Base-by-base conservation (phyloP, 2,888 invertebrate species). In the Polymixis flavicincta region DNA sequence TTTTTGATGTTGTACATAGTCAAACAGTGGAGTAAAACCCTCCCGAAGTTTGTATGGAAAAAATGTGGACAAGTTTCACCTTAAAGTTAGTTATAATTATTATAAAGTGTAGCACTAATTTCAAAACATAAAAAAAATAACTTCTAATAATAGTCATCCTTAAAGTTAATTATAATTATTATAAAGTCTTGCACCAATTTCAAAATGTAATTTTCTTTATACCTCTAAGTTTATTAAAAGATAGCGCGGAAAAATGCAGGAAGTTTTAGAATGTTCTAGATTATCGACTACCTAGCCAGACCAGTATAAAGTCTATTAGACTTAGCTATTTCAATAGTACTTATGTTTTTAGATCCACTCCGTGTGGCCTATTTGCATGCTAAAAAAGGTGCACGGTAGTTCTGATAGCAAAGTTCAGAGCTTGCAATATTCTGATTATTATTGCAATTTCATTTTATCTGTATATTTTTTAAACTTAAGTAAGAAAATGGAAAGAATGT, bases 281-380 rank as follows among this genome's bases (percentile, higher is more conserved):
- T 82, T 64, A 80, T 72, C 25, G 28, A 59, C 61, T 73, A 32
- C 67, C 61, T 73, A 61, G 61, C 64, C 25, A 70, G 66, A 81
- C 74, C 61, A 71, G 78, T 81, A 57, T 69, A 65, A 63, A 68
- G n/a, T 57, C 70, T 67, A 63, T 67, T 81, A 66, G 37, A 63
- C 70, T 60, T 69, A 25, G 78, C 65, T 59, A 78, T 84, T 82
- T 82, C 73, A 81, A 74, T 81, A 71, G 74, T 78, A 74, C 64
- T 84, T 72, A 75, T 59, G 66, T 72, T 76, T 80, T 81, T 82
- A 78, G 64, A 79, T 71, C 57, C 74, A 78, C 66, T 67, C 65
- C 78, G 82, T 87, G 79, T 85, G 83, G 87, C 76, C 83, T 71
- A 78, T 86, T 85, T 83, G 80, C 83, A 86, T 87, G 52, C 2